Evolutionary conservation across 2,113 vertebrate species (phyloP), one percentile per base, ranked within the genome.

Genomic region (Lamprotornis superbus): DNA sequence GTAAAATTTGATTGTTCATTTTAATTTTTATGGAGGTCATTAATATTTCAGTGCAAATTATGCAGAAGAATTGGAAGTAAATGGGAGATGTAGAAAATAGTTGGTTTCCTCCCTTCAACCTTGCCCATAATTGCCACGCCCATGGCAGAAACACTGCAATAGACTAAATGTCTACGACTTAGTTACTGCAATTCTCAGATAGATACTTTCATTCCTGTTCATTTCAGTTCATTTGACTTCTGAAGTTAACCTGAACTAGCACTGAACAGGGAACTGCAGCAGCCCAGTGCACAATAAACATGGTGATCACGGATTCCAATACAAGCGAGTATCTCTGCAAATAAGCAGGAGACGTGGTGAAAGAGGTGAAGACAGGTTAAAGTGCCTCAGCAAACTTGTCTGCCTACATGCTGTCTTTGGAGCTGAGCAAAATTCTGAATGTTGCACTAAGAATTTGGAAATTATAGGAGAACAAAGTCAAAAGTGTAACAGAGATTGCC

Each of bases 231-330:
- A 49, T 50, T 35, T 35, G 33, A 21, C 31, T 59, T 83, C 25
- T 61, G 49, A 83, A 61, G 37, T 80, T 23, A 80, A 40, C 23
- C 7, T 64, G 33, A 42, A 20, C 39, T 35, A 46, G 22, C 11
- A 10, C 28, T 16, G 39, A 81, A 30, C 18, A 49, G 40, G 40
- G 37, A 95, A 24, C 30, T 33, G 33, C 40, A 73, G 40, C 12
- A 6, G 27, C 37, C 12, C 4, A 2, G 9, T 33, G 24, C 12
- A 4, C 37, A 61, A 13, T n/a, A 39, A 67, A 49, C 15, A 28
- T 11, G 9, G 46, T 61, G 25, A 15, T 24, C 0, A 0, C 18
- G 31, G 14, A 3, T 86, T 71, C 52, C 15, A 27, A 1, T 21
- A 52, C 11, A 27, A 63, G 50, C 44, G 31, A 69, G 10, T 21